Conservation (phyloP, 2,888 invertebrate species). For the Microchrysa polita region DNA sequence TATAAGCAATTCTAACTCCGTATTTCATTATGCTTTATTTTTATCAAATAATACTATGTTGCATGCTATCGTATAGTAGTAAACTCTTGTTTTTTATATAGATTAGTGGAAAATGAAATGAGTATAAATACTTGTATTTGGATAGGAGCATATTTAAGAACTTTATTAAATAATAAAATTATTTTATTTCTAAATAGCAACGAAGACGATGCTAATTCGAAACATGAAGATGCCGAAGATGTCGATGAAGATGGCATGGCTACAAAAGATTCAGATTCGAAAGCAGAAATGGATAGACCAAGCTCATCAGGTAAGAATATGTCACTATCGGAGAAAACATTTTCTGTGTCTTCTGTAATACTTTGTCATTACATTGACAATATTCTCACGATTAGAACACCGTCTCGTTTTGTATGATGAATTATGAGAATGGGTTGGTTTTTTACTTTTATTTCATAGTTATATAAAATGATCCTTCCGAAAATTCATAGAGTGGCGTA, state of each 20-base stretch:
- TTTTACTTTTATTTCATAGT: no score
- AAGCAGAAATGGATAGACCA: slow-evolving; percentile 63
- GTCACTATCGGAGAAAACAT: no score
- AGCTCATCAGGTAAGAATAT: slow-evolving; percentile 64
- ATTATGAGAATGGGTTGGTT: no score
- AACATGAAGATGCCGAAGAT: slow-evolving; percentile 64
- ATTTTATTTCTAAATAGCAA: slow-evolving; percentile 54
- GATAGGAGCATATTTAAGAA: neutral
- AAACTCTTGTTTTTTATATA: slow-evolving; percentile 63
- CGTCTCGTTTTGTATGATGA: no score
- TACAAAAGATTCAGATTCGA: slow-evolving; percentile 65
- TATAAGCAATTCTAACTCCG: slow-evolving; percentile 54
- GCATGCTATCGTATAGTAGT: slow-evolving; percentile 58
- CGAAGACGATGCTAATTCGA: slow-evolving; percentile 64
- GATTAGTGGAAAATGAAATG: slow-evolving; percentile 51
- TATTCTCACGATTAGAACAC: no score
- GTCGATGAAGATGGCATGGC: slow-evolving; percentile 64
- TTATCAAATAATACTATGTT: slow-evolving; percentile 46
- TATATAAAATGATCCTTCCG: no score
- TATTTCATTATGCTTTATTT: slow-evolving; percentile 48
- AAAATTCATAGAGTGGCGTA: no score
- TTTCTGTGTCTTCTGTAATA: no score
- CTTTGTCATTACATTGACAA: no score
- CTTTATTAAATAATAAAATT: neutral
- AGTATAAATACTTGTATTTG: slow-evolving; percentile 14